Conservation (phyloP, 2,888 invertebrate genomes). For the Napeogenes inachia region DNA sequence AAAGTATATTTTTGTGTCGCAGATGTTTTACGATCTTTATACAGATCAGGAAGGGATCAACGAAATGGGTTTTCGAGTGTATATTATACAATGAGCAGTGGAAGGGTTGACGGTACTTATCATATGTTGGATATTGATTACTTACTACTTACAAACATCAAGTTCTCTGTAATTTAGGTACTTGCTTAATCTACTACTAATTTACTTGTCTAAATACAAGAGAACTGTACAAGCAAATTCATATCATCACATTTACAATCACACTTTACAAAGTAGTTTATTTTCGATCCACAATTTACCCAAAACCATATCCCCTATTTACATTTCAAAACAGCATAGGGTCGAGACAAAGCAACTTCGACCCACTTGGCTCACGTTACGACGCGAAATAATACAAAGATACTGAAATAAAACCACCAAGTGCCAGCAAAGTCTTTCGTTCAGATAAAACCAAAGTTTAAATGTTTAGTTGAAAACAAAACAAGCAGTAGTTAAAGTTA, state of each 20-base stretch:
- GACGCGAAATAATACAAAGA: constrained; percentile 28
- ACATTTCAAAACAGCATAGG: constrained; percentile 30
- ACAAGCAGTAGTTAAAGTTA: constrained; percentile 23
- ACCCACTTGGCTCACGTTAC: constrained; percentile 27
- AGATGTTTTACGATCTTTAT: constrained; percentile 32
- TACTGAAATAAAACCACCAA: constrained; percentile 29
- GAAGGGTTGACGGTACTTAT: constrained; percentile 25
- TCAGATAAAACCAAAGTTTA: constrained; percentile 25
- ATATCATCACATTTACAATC: not conserved
- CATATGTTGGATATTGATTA: constrained; percentile 12
- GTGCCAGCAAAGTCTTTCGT: constrained; percentile 25
- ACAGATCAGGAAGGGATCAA: constrained; percentile 24
- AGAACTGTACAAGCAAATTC: not conserved
- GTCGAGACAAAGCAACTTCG: constrained; percentile 28
- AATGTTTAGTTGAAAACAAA: constrained; percentile 28
- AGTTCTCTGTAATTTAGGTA: not conserved
- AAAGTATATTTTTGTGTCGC: constrained; percentile 35
- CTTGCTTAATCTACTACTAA: not conserved
- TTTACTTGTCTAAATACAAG: not conserved
- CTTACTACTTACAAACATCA: constrained; percentile 1
- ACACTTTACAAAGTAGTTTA: not conserved
- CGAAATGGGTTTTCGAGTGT: constrained; percentile 30
- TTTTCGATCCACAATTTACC: constrained; percentile 8
- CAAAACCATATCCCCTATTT: constrained; percentile 21
- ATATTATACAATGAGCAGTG: constrained; percentile 21